These are phyloP conservation scores for Caenorhabditis angaria DNA, from an alignment of 2,888 invertebrate genomes.

Conservation along the genomic window DNA sequence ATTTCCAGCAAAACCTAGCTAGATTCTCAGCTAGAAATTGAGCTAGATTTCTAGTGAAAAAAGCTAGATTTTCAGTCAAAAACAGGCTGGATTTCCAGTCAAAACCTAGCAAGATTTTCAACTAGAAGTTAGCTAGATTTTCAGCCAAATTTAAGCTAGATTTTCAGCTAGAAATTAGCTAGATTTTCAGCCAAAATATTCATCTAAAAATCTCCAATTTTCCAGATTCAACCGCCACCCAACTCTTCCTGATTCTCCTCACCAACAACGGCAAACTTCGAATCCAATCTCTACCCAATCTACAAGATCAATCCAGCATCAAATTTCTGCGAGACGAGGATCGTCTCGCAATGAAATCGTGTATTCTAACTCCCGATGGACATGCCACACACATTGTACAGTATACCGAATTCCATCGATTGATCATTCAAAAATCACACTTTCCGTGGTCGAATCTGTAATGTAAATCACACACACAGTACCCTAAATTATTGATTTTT, in stretches of 20 bases:
- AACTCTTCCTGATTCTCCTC: slow-evolving; percentile 16
- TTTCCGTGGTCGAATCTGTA: not conserved
- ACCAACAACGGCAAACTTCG: slow-evolving; percentile 26
- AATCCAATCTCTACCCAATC: slow-evolving; percentile 18
- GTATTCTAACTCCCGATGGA: not conserved
- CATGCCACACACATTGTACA: not conserved
- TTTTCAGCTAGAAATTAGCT: too few species aligned
- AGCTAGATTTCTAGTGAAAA: too few species aligned
- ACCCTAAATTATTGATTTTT: not conserved
- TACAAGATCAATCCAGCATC: slow-evolving; percentile 12
- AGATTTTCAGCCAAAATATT: too few species aligned
- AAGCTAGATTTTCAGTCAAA: too few species aligned
- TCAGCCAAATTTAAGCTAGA: too few species aligned
- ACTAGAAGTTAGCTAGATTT: too few species aligned
- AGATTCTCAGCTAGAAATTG: too few species aligned
- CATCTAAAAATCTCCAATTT: not conserved
- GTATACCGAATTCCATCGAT: not conserved
- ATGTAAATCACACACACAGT: too few species aligned
- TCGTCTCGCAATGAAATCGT: not conserved
- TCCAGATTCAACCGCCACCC: slow-evolving; percentile 16
- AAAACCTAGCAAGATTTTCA: too few species aligned
- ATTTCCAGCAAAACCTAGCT: too few species aligned
- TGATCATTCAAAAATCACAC: not conserved
- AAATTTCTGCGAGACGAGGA: not conserved
- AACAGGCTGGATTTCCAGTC: too few species aligned